Evolutionary conservation across 1,140 invertebrate species (phyloP).

Genomic region (Capitella teleta): DNA sequence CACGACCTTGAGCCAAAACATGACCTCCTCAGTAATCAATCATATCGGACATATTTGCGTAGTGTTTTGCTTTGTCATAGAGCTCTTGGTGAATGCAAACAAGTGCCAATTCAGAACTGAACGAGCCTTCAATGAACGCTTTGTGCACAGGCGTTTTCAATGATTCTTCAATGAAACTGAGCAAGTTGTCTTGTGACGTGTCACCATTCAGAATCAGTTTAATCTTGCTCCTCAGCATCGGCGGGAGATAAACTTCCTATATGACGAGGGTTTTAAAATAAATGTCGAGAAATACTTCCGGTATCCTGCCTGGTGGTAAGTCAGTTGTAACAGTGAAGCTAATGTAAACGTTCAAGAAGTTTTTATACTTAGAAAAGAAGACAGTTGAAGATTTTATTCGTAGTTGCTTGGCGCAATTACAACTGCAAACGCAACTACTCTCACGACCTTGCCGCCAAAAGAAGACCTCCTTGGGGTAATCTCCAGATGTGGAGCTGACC

Average conservation of each 20-base stretch:
- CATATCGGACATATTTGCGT: conserved; percentile 24
- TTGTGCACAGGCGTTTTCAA: conserved; percentile 23
- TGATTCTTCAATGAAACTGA: conserved; percentile 35
- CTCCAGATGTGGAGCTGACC: too few species aligned
- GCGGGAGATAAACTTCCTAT: conserved; percentile 37
- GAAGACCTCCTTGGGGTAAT: too few species aligned
- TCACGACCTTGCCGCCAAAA: too few species aligned
- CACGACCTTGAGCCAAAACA: too few species aligned
- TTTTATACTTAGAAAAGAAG: too few species aligned
- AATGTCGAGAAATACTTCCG: background rate
- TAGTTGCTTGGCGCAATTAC: too few species aligned
- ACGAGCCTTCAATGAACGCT: conserved; percentile 25
- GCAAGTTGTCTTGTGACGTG: conserved; percentile 19
- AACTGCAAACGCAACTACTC: too few species aligned
- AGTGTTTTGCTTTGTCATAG: conserved; percentile 37
- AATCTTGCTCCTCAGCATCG: conserved; percentile 35
- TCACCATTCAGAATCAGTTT: conserved; percentile 26
- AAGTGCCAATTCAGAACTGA: conserved; percentile 34
- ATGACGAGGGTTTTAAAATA: conserved; percentile 1
- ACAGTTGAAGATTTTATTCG: too few species aligned
- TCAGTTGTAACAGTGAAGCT: background rate
- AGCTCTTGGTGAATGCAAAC: conserved; percentile 38
- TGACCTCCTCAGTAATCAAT: too few species aligned
- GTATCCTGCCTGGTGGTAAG: background rate
- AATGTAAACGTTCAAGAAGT: too few species aligned